phyloP scores from a whole-genome alignment of 2,797 vertebrate species.

The Enteromius afrohamiltoni region DNA sequence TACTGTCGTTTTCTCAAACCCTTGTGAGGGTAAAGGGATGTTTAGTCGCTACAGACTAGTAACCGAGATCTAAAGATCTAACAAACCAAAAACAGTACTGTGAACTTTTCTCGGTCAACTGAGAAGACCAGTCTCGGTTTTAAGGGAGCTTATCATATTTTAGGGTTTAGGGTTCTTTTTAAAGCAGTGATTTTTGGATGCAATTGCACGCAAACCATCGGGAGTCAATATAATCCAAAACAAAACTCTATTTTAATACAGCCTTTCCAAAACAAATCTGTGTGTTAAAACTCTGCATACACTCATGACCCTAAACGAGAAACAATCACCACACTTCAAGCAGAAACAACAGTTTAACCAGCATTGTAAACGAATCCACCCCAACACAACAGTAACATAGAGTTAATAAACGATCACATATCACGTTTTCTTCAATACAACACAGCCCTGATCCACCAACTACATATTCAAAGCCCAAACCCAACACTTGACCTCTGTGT shows the following conservation, averaged over 20 bases:
- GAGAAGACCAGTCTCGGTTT: not conserved
- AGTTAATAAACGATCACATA: not conserved
- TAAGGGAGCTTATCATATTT: not conserved
- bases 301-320: not conserved
- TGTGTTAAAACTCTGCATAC: not conserved
- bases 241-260: not conserved
- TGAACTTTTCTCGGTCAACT: not conserved
- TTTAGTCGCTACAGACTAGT: too few relatives aligned
- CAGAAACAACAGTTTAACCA: not conserved
- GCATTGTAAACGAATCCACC: not conserved
- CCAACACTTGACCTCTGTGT: conserved; percentile 1
- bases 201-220: not conserved
- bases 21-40: not conserved
- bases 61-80: too few relatives aligned
- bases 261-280: not conserved
- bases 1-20: not conserved
- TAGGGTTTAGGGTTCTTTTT: not conserved
- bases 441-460: not conserved
- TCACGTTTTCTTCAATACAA: not conserved
- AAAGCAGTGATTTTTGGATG: not conserved
- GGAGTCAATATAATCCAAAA: not conserved
- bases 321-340: not conserved
- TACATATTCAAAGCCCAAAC: not conserved
- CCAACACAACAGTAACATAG: not conserved
- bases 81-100: not conserved